Percentiles rank a stretch among this genome's conserved stretches.
These are phyloP conservation scores for Mormyrus hasselquistii DNA, from an alignment of 2,797 vertebrate genomes.

Conservation along the genomic window DNA sequence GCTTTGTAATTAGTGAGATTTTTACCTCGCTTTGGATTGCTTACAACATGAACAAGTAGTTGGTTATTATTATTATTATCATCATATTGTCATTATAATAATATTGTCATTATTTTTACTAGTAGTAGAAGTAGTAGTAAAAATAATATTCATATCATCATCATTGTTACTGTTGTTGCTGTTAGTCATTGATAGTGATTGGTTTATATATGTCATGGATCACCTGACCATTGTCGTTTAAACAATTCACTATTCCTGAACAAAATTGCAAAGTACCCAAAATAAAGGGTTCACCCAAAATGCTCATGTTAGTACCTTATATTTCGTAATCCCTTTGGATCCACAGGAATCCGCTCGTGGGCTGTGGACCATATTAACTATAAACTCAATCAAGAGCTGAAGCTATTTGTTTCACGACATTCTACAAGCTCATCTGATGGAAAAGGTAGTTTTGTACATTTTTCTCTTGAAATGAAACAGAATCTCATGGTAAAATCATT, in stretches of 20 bases:
- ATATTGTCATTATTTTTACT: neutral
- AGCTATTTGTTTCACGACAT: constrained; percentile 94
- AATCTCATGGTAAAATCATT: neutral
- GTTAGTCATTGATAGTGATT: neutral
- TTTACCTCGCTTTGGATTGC: neutral
- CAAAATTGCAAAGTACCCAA: neutral
- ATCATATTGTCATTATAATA: neutral
- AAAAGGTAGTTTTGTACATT: constrained; percentile 68
- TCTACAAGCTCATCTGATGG: constrained; percentile 90
- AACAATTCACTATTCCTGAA: neutral
- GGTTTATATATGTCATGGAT: neutral
- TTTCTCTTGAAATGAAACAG: neutral
- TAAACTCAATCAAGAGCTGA: constrained; percentile 94
- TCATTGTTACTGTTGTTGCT: neutral
- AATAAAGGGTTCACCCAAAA: neutral
- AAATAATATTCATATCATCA: neutral
- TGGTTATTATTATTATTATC: neutral
- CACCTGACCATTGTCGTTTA: neutral
- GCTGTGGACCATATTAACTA: constrained; percentile 89
- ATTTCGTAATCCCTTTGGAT: constrained; percentile 33
- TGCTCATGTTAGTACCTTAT: neutral
- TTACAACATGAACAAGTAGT: neutral
- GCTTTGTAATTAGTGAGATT: neutral
- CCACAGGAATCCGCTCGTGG: constrained; percentile 91
- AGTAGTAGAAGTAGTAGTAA: neutral